phyloP scores from a whole-genome alignment of 2,113 vertebrate genomes.

The Pseudonaja textilis region DNA sequence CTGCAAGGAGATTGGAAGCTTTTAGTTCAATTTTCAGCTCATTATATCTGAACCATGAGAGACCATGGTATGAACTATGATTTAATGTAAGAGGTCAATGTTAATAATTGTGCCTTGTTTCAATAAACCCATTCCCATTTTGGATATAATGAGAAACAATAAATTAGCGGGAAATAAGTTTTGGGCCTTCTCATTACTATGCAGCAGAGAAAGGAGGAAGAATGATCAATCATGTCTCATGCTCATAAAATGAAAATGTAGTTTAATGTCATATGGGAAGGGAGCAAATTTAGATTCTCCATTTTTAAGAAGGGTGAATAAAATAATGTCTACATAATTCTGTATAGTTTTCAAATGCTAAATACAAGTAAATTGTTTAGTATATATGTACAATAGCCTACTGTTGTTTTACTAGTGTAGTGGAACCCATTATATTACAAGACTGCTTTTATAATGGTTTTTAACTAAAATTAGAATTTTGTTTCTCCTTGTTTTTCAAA shows the following conservation, averaged over 20 bases:
- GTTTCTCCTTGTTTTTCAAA: conserved; percentile 1
- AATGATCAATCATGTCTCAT: not conserved
- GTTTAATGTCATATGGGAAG: not conserved
- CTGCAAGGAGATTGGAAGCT: not conserved
- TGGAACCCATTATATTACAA: not conserved
- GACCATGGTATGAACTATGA: not conserved
- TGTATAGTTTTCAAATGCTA: not conserved
- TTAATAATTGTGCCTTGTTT: not conserved
- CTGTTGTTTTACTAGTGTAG: not conserved
- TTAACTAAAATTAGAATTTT: not conserved
- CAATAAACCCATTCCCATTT: not conserved
- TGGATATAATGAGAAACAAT: not conserved
- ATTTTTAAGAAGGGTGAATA: not conserved
- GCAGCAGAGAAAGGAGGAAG: not conserved
- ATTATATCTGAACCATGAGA: not conserved
- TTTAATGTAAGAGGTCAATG: not conserved
- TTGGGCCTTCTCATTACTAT: not conserved
- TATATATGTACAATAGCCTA: not conserved
- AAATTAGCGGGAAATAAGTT: not conserved
- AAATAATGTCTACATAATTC: not conserved
- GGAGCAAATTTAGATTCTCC: not conserved
- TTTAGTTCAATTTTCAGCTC: not conserved
- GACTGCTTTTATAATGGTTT: not conserved
- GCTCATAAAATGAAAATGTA: not conserved
- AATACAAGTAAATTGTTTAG: not conserved